These are phyloP conservation scores for Lasioglossum morio DNA, from an alignment of 2,888 invertebrate species.

Conservation along the genomic window DNA sequence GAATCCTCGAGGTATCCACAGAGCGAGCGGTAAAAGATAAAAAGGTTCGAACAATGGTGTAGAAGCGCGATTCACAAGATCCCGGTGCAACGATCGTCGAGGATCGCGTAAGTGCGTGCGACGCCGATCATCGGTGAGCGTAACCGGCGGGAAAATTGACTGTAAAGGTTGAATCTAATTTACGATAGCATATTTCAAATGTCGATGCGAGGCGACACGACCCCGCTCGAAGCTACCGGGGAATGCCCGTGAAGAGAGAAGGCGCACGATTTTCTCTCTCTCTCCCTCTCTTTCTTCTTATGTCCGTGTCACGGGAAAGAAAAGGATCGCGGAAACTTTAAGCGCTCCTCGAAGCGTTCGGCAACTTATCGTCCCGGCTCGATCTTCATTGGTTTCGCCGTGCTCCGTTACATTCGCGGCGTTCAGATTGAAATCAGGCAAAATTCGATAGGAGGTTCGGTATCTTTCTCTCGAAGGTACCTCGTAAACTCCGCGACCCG, in stretches of 20 bases:
- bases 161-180: conserved; percentile 38
- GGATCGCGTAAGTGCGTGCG: background rate
- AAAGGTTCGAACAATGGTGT: background rate
- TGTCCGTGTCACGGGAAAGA: background rate
- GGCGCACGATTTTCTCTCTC: background rate
- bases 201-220: conserved; percentile 31
- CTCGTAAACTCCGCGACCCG: conserved; percentile 48
- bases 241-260: background rate
- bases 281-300: background rate
- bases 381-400: conserved; percentile 39
- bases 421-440: conserved; percentile 51
- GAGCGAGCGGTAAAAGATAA: no score
- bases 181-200: conserved; percentile 46
- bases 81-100: background rate
- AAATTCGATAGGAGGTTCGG: conserved; percentile 46
- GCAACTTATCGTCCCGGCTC: conserved; percentile 41
- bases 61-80: background rate
- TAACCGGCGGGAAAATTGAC: conserved; percentile 18
- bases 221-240: background rate
- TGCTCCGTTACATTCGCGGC: conserved; percentile 33
- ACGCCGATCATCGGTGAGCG: background rate
- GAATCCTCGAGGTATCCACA: background rate
- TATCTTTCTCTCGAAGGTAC: conserved; percentile 34
- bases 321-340: conserved; percentile 30
- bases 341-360: conserved; percentile 33